Base-by-base conservation (phyloP, 2,113 vertebrate species). In the Callorhinus ursinus region DNA sequence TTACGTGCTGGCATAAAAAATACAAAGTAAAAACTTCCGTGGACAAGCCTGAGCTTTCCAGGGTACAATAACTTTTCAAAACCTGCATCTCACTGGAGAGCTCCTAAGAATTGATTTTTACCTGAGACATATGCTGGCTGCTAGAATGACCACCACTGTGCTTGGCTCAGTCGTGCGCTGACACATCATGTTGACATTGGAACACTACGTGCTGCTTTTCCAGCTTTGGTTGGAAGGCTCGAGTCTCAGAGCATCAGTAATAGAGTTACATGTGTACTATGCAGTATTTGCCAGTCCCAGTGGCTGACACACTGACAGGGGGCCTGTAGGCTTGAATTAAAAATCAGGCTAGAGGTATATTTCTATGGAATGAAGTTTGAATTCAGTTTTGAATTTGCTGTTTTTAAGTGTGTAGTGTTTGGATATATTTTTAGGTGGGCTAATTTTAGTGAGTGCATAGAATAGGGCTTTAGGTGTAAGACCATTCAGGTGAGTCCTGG, bases 61-160 rank as follows among this genome's bases (percentile, higher is more conserved):
- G 4, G 16, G 2, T 76, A 7, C 11, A 67, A 3, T 65, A 63
- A 26, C 24, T 81, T 92, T 92, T 88, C 6, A 89, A 89, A 96
- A 65, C 1, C 46, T 96, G 13, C 65, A 7, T 92, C n/a, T 67
- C 49, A 85, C 22, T 49, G 81, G 59, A 96, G 51, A 53, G 9
- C 21, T 85, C 86, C 33, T 92, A 81, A 87, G 83, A 59, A 11
- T 88, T 81, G 67, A 82, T 69, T 95, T 91, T 95, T 36, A 63
- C 46, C 3, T 53, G n/a, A 86, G 96, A 96, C 81, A 7, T 1
- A 90, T n/a, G 33, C 55, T n/a, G 33, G 4, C 13, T 67, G 18
- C 46, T 65, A 42, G 13, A 3, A 46, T 59, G 31, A 67, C 19
- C 7, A 53, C 22, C 15, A 3, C 36, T 2, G 80, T 7, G 12